Base-by-base conservation (phyloP, 1,140 invertebrate genomes). In the Drosophila leontia region DNA sequence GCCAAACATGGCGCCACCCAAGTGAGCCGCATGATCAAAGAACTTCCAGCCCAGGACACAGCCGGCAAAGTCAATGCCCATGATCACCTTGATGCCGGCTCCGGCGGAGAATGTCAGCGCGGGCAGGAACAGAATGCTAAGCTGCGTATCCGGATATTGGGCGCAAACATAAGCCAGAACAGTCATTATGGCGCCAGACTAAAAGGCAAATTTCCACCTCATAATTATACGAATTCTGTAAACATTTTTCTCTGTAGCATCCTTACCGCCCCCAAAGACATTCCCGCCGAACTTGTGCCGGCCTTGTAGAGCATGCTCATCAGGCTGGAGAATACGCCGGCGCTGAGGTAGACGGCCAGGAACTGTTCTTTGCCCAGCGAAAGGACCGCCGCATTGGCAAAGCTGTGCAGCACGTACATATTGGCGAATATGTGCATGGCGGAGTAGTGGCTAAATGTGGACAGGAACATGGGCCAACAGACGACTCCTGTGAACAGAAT, bases 1-100 rank as follows among this genome's bases (percentile, higher is more conserved):
- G 94, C 98, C 98, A 94, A 96, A 98, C 44, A 98, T 84, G 42
- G 97, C 96, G 57, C 98, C 98, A 53, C 98, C 98, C 78, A 99
- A 95, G 96, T 99, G 99, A 34, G 98, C 98, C n/a, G 98, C 98
- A 94, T 99, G 98, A 92, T 99, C 99, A 92, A 99, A 97, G 67
- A 98, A 95, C 92, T 95, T 96, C 98, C 98, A 99, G n/a, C 97
- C 95, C 26, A 98, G 90, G 7, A 98, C 35, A 41, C 98, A 94
- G 19, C 98, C 98, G 29, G 95, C 93, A 51, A 95, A 92, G 93
- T 99, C 98, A 39, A 99, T 88, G 3, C 95, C 94, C 91, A 99
- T 95, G 48, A 99, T 94, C 11, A 95, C 96, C 94, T 98, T 98
- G 35, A 99, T 95, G 51, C 97, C 98, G 44, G 93, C 93, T 70